A percentile compares a stretch with the other conserved stretches of the same genome.
These are phyloP conservation scores for Orientallactaga sibirica DNA, from an alignment of 2,797 vertebrate species.

Conservation along the genomic window DNA sequence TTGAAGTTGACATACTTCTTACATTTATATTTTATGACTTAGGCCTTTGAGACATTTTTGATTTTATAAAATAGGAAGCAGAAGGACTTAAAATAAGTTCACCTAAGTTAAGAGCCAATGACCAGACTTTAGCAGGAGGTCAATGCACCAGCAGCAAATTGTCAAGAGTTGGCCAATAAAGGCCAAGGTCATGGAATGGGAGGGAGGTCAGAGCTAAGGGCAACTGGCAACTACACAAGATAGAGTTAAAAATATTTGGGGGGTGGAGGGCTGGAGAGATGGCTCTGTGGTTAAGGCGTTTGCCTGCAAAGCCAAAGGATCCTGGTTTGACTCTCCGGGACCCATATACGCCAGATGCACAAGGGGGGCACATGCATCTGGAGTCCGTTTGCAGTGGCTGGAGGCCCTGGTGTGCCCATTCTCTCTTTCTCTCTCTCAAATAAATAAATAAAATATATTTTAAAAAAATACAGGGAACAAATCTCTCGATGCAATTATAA, in stretches of 20 bases:
- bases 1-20: background rate
- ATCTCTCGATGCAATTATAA: background rate
- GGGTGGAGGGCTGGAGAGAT: too few relatives aligned
- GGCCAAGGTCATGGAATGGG: background rate
- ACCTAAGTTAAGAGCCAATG: background rate
- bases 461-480: too few relatives aligned
- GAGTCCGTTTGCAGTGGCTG: too few relatives aligned
- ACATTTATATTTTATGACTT: slow-evolving; percentile 9
- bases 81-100: background rate
- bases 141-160: background rate
- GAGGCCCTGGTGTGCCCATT: too few relatives aligned
- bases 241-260: rapidly evolving
- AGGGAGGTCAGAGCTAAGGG: background rate
- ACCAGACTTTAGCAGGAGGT: background rate
- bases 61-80: background rate
- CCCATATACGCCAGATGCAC: too few relatives aligned
- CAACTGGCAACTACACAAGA: background rate
- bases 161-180: background rate
- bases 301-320: too few relatives aligned
- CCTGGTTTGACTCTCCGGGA: too few relatives aligned
- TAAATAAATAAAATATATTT: too few relatives aligned
- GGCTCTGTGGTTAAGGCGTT: too few relatives aligned
- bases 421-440: too few relatives aligned
- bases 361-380: too few relatives aligned
- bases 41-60: background rate